Base-by-base conservation (phyloP, 2,113 vertebrate genomes). In the Anhinga anhinga region DNA sequence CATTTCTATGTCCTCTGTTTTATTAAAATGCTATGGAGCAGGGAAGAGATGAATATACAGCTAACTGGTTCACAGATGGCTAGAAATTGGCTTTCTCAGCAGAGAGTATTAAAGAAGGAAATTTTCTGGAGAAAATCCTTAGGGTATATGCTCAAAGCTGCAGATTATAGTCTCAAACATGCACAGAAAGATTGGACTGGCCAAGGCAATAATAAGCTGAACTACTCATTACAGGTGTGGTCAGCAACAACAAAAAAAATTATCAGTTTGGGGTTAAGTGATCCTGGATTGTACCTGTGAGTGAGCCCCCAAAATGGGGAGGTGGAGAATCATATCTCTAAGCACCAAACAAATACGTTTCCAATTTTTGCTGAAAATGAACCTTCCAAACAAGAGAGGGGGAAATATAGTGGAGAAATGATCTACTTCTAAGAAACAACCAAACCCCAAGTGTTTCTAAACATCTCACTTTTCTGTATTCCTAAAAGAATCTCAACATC, bases 81-180 rank as follows among this genome's bases (percentile, higher is more conserved):
- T 86, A 52, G 30, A 95, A 96, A 85, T 22, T 55, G 29, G 29
- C 71, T 86, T 90, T 81, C n/a, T 82, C 56, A 72, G 61, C 42
- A 67, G 25, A 49, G 16, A 49, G 9, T 30, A 86, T 15, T 77
- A 63, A 84, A 85, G 27, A 15, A 61, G n/a, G 19, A 61, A 30
- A 81, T 73, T 85, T 95, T 87, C 89, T 73, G 23, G 29, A 94
- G 73, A 70, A 94, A 94, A 89, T 44, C 53, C 78, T 85, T 62
- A 8, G 13, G 26, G 50, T 34, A 40, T 32, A 38, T 16, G 23
- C 55, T 81, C n/a, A 87, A 83, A 71, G 7, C 32, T 77, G 58
- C 22, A 78, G 34, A 56, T 74, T 56, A 67, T 5, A 53, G 34
- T 56, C 73, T 79, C 73, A 86, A 79, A 85, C 32, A 78, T 13